phyloP scores from a whole-genome alignment of 2,888 invertebrate species.

The Chloroclystis v-ata region DNA sequence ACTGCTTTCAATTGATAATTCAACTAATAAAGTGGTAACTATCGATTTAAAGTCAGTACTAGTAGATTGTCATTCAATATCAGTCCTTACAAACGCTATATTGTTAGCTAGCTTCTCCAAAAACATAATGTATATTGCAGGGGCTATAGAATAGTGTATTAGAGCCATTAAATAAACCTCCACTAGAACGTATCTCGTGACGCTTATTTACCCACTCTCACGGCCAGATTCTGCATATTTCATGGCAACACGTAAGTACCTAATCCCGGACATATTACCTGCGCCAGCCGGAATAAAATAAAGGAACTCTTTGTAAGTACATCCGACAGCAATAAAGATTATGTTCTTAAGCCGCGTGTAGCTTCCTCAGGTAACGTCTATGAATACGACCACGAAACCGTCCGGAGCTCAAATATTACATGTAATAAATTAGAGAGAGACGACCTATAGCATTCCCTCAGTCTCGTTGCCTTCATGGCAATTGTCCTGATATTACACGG shows the following conservation, averaged over 20 bases:
- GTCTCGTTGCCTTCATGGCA: conserved; percentile 57
- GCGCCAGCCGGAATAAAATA: conserved; percentile 48
- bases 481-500: conserved; percentile 68
- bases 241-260: conserved; percentile 23
- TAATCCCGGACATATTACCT: conserved; percentile 47
- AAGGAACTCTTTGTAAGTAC: conserved; percentile 50
- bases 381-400: conserved; percentile 29
- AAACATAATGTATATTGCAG: no score
- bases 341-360: conserved; percentile 55
- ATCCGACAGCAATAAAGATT: conserved; percentile 57
- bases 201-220: conserved; percentile 10
- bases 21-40: no score
- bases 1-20: no score
- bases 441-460: conserved; percentile 49
- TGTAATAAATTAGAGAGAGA: conserved; percentile 62
- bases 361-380: conserved; percentile 24
- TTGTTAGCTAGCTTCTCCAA: no score
- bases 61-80: no score
- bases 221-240: conserved; percentile 40
- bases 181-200: neutral
- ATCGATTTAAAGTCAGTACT: no score
- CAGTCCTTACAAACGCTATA: no score
- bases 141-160: no score
- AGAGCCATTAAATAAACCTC: no score
- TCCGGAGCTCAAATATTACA: conserved; percentile 57